These are phyloP conservation scores for Synanthedon tipuliformis DNA, from an alignment of 2,888 invertebrate genomes.

Conservation along the genomic window DNA sequence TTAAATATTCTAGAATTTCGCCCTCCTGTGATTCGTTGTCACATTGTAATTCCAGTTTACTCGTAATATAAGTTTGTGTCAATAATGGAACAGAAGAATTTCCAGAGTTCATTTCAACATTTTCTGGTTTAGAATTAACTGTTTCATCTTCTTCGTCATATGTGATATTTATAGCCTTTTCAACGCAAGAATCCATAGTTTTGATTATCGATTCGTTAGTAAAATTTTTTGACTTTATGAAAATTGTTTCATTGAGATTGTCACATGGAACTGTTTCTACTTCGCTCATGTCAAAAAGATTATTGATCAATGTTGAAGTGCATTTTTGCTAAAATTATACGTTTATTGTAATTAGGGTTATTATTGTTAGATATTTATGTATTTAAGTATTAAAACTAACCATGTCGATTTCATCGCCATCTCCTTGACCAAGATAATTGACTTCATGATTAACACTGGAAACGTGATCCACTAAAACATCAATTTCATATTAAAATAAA, in stretches of 20 bases:
- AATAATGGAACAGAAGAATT: constrained; percentile 37
- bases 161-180: constrained; percentile 23
- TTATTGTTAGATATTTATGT: not conserved
- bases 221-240: constrained; percentile 16
- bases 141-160: constrained; percentile 13
- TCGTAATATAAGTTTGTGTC: no score
- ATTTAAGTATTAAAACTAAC: constrained; percentile 17
- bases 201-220: constrained; percentile 26
- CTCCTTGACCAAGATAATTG: constrained; percentile 52
- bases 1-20: no score
- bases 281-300: constrained; percentile 55
- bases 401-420: constrained; percentile 32
- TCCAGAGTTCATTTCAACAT: constrained; percentile 16
- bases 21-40: no score
- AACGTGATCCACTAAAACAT: no score
- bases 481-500: constrained; percentile 6
- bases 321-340: constrained; percentile 28
- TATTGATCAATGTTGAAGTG: constrained; percentile 46
- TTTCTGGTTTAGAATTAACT: constrained; percentile 3
- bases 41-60: no score
- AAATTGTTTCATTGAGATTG: constrained; percentile 16
- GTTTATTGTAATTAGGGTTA: not conserved
- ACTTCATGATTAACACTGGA: constrained; percentile 10
- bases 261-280: constrained; percentile 25
- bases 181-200: constrained; percentile 35